Percentiles rank a stretch among this genome's conserved stretches.
Evolutionary conservation across 2,113 vertebrate species (phyloP).

Genomic region (Trogon melanurus): DNA sequence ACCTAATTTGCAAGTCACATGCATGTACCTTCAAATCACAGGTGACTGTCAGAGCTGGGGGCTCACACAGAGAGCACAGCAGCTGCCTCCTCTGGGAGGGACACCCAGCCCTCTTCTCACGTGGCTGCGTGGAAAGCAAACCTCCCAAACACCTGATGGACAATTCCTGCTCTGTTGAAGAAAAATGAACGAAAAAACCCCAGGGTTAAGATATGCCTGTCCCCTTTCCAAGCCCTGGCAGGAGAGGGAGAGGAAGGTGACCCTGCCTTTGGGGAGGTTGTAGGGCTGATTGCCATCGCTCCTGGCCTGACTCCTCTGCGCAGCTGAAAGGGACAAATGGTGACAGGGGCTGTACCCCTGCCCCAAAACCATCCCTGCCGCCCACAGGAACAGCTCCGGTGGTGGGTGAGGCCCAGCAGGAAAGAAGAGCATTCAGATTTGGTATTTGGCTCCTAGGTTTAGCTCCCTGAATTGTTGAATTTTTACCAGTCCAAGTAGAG

Average conservation of each 20-base stretch:
- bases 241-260: neutral
- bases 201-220: neutral
- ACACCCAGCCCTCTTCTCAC: fast-evolving
- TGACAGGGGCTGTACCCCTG: neutral
- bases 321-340: fast-evolving
- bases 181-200: neutral
- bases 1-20: neutral
- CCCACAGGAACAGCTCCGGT: neutral
- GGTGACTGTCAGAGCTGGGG: neutral
- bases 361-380: neutral
- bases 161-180: neutral
- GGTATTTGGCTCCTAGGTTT: neutral
- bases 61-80: fast-evolving
- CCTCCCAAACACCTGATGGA: neutral
- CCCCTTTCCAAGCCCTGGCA: neutral
- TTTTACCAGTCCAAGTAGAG: constrained; percentile 10
- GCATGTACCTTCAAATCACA: neutral
- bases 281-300: fast-evolving
- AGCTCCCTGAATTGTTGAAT: neutral
- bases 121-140: neutral
- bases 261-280: neutral
- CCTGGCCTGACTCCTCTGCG: neutral
- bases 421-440: neutral
- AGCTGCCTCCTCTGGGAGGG: neutral
- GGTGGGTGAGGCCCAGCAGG: neutral